Percentiles rank a stretch among this genome's conserved stretches.
phyloP scores from a whole-genome alignment of 2,113 vertebrate genomes.

The Perca schrenkii region DNA sequence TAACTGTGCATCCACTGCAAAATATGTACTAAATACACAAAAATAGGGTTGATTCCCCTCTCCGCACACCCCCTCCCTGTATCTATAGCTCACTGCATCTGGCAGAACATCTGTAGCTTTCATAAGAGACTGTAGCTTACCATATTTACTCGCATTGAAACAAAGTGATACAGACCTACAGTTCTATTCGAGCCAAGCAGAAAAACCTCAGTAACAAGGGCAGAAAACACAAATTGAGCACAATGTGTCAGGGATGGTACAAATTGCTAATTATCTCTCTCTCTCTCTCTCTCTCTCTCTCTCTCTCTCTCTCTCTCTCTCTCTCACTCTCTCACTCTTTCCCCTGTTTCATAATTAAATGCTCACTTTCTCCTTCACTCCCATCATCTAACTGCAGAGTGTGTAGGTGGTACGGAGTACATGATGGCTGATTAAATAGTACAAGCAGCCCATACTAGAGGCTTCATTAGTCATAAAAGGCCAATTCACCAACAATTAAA shows the following conservation, averaged over 20 bases:
- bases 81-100: slow-evolving; percentile 18
- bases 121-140: slow-evolving; percentile 22
- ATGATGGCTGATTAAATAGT: slow-evolving; percentile 77
- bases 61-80: not conserved
- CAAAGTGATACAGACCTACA: slow-evolving; percentile 33
- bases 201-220: not conserved
- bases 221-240: slow-evolving; percentile 14
- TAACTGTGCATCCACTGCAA: not conserved
- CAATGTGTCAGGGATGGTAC: slow-evolving; percentile 51
- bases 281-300: not conserved
- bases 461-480: slow-evolving; percentile 82
- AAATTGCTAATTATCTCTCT: slow-evolving; percentile 13
- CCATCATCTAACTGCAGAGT: slow-evolving; percentile 52
- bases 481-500: slow-evolving; percentile 79
- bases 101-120: slow-evolving; percentile 4
- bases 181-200: not conserved
- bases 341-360: slow-evolving; percentile 4
- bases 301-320: not conserved
- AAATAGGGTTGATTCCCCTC: not conserved
- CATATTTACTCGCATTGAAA: slow-evolving; percentile 40
- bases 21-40: not conserved
- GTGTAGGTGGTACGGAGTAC: slow-evolving; percentile 71
- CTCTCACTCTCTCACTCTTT: not conserved
- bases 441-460: slow-evolving; percentile 69
- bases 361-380: slow-evolving; percentile 29